phyloP scores from a whole-genome alignment of 2,888 invertebrate species.

The Cephus nigrinus region DNA sequence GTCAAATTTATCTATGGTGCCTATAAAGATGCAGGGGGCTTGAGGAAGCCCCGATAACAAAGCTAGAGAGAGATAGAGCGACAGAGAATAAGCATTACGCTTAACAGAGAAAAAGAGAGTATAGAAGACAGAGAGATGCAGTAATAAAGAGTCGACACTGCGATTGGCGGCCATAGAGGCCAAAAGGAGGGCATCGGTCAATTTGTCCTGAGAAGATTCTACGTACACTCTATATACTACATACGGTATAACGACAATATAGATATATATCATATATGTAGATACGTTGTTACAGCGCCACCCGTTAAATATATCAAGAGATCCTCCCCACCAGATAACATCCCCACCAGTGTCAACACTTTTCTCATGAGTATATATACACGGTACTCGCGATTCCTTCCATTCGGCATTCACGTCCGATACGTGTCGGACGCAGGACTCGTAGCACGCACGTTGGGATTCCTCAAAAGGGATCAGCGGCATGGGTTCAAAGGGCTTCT shows the following conservation, averaged over 20 bases:
- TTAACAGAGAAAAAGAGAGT: background rate
- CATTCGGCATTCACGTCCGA: background rate
- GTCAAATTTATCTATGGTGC: constrained; percentile 3
- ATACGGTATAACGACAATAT: background rate
- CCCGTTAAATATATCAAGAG: background rate
- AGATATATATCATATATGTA: background rate
- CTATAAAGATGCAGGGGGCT: background rate
- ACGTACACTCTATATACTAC: background rate
- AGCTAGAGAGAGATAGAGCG: background rate
- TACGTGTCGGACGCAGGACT: background rate
- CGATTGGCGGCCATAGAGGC: background rate
- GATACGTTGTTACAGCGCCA: background rate
- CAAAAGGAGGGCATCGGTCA: background rate
- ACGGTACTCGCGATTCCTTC: background rate
- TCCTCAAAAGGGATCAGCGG: background rate
- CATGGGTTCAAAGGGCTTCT: background rate
- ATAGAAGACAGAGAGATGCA: background rate
- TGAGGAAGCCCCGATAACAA: background rate
- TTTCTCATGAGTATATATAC: background rate
- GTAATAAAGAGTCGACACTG: background rate
- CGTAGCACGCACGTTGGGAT: background rate
- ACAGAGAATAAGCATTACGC: background rate
- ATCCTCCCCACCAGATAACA: background rate
- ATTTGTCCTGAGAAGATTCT: background rate
- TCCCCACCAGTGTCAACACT: background rate